Conservation (phyloP, 1,140 invertebrate species). For the Zaprionus taronus region DNA sequence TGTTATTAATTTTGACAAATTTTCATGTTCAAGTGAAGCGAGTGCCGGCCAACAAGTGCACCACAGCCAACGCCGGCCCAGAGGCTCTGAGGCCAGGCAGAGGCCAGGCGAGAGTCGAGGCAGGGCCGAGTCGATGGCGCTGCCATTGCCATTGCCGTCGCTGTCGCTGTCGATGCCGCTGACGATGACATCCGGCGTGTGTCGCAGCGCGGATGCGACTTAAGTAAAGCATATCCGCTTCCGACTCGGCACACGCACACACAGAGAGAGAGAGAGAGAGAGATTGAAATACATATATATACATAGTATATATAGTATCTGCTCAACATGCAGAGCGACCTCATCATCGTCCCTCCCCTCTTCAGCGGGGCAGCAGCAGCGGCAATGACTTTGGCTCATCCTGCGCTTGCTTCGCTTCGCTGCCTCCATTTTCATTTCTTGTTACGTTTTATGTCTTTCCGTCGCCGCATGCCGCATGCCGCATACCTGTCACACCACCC, state of each 20-base stretch:
- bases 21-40: slow-evolving; percentile 67
- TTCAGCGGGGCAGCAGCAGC: slow-evolving; percentile 32
- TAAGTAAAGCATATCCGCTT: slow-evolving; percentile 84
- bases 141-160: slow-evolving; percentile 45
- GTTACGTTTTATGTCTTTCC: slow-evolving; percentile 78
- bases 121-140: slow-evolving; percentile 47
- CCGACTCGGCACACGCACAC: slow-evolving; percentile 66
- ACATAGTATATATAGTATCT: slow-evolving; percentile 19
- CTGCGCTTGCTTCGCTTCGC: slow-evolving; percentile 47
- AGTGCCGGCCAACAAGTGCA: slow-evolving; percentile 50
- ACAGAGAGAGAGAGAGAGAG: not conserved
- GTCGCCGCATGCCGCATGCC: slow-evolving; percentile 45
- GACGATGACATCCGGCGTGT: slow-evolving; percentile 77
- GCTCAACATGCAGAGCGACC: slow-evolving; percentile 60
- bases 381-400: slow-evolving; percentile 75
- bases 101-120: slow-evolving; percentile 5
- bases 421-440: slow-evolving; percentile 81
- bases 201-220: slow-evolving; percentile 77
- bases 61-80: slow-evolving; percentile 27
- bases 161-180: slow-evolving; percentile 42
- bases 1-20: slow-evolving; percentile 84
- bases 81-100: too few species aligned
- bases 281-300: slow-evolving; percentile 12
- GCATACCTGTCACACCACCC: slow-evolving; percentile 44
- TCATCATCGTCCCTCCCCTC: slow-evolving; percentile 36